Evolutionary conservation across 2,113 vertebrate species (phyloP), one percentile per base, ranked within the genome.

Genomic region (Alces alces): DNA sequence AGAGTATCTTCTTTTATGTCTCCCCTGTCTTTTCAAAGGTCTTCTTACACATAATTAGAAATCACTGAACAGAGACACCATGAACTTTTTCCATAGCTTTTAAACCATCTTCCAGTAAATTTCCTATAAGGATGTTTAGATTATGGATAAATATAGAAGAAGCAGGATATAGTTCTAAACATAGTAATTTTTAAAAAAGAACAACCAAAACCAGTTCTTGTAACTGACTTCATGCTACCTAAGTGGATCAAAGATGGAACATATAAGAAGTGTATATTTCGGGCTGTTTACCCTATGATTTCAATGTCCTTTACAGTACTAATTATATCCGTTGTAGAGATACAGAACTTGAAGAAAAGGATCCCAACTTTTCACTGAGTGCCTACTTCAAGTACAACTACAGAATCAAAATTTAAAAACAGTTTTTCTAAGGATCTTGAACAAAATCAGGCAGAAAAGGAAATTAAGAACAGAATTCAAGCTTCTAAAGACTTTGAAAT

Each of bases 391-490:
- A 58, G 52, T 54, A 25, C 28, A 80, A 88, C 23, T 86, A 66
- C 0, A 52, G 9, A n/a, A 82, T 2, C 64, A 3, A 95, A 64
- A 58, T 85, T 92, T 84, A 87, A 94, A 89, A 60, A 80, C 39
- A 86, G 45, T n/a, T 89, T 90, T n/a, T 36, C 55, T 57, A 83
- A 91, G 54, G 45, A 88, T 82, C 43, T 76, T 95, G 82, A 60
- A 76, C 54, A 95, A 96, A 90, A 93, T 83, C 36, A 96, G 39
- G 33, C 16, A 64, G 45, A 84, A 57, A 58, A 92, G 33, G 8
- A 93, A 87, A 96, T 36, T 78, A 73, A 86, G 55, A 92, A 61
- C 27, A 93, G 70, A 95, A 45, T 76, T 60, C 28, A 86, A 91
- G 19, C n/a, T 91, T 91, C 45, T 87, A 45, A 93, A 90, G 47